Conservation (phyloP, 2,888 invertebrate species). For the Thyatira batis region DNA sequence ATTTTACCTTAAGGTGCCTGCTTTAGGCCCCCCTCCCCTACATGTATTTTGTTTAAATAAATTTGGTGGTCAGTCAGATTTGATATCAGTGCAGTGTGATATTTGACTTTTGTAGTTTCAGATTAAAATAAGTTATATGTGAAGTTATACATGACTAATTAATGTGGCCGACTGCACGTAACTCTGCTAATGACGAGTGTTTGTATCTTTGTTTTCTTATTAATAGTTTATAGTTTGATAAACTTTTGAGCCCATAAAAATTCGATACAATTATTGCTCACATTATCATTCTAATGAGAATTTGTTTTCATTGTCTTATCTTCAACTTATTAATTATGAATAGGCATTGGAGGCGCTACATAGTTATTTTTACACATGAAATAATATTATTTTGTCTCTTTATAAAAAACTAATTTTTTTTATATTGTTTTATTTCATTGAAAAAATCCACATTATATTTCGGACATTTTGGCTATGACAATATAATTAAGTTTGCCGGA, state of each 20-base stretch:
- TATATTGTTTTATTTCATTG: not conserved
- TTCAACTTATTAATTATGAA: not conserved
- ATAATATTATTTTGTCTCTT: not conserved
- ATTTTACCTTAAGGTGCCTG: no score
- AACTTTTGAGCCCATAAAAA: slow-evolving; percentile 20
- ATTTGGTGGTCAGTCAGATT: no score
- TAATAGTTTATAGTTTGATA: slow-evolving; percentile 16
- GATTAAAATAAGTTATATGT: not conserved
- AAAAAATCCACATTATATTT: no score
- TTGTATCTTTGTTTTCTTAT: slow-evolving; percentile 12
- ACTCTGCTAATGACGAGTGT: not conserved
- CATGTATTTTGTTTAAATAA: no score
- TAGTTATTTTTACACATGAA: slow-evolving; percentile 7
- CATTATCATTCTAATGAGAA: slow-evolving; percentile 5
- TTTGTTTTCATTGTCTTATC: slow-evolving; percentile 18
- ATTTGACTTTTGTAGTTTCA: not conserved
- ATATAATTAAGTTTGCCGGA: no score
- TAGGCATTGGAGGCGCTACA: slow-evolving; percentile 5
- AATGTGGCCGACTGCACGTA: not conserved
- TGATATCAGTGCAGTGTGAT: no score
- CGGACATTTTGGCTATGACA: no score
- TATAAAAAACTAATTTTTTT: not conserved
- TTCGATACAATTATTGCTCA: slow-evolving; percentile 3
- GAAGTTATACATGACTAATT: not conserved
- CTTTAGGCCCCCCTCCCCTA: no score